Percentiles rank a stretch among this genome's conserved stretches.
Conservation (phyloP, 2,888 invertebrate genomes). For the Polydrusus tereticollis region DNA sequence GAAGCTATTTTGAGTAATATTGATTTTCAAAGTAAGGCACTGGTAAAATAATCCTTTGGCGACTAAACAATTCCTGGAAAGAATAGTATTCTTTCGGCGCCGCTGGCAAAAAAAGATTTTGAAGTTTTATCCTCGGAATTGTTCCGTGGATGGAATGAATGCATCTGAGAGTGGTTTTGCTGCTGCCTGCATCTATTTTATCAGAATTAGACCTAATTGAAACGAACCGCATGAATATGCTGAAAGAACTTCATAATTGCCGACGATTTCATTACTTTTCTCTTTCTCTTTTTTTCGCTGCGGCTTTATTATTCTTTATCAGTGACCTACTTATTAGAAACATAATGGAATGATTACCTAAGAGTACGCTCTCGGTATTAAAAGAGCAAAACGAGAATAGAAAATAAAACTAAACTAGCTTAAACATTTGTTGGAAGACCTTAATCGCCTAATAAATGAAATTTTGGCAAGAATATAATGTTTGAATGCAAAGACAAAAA, state of each 20-base stretch:
- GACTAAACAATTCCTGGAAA: too few species aligned
- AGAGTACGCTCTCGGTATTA: too few species aligned
- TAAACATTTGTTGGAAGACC: too few species aligned
- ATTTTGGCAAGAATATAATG: too few species aligned
- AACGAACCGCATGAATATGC: constrained; percentile 31
- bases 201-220: constrained; percentile 41
- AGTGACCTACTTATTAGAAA: background rate
- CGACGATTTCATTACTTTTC: constrained; percentile 26
- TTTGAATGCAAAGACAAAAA: too few species aligned
- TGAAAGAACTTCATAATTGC: constrained; percentile 36
- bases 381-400: too few species aligned
- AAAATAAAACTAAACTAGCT: too few species aligned
- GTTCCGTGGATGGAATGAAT: constrained; percentile 21
- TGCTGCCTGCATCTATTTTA: constrained; percentile 27
- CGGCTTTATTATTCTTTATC: constrained; percentile 10
- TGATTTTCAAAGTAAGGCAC: too few species aligned
- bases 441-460: too few species aligned
- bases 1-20: too few species aligned
- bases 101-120: background rate
- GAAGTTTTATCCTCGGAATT: constrained; percentile 1
- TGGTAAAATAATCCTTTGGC: too few species aligned
- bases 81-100: background rate
- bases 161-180: constrained; percentile 19
- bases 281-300: background rate
- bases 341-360: background rate